Conservation (phyloP, 2,888 invertebrate genomes). For the Platypus cylindrus region DNA sequence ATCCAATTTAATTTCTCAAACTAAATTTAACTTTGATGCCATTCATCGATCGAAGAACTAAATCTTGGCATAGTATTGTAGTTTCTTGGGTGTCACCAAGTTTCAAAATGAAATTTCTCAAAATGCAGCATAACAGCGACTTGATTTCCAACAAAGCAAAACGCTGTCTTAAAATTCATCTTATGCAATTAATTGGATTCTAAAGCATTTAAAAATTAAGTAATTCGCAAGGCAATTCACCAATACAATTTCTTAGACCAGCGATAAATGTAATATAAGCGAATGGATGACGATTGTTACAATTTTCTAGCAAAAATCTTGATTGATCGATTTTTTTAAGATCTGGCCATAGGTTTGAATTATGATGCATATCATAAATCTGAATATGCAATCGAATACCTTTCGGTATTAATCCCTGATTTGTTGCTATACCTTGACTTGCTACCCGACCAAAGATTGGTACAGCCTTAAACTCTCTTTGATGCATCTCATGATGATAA, state of each 20-base stretch:
- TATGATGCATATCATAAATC: constrained; percentile 51
- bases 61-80: constrained; percentile 34
- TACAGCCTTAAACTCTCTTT: constrained; percentile 32
- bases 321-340: constrained; percentile 57
- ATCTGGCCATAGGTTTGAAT: constrained; percentile 49
- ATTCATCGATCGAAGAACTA: constrained; percentile 37
- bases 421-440: constrained; percentile 22
- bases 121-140: constrained; percentile 42
- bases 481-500: constrained; percentile 27
- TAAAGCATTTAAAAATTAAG: background rate
- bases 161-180: constrained; percentile 48
- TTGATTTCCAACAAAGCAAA: constrained; percentile 55
- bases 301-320: constrained; percentile 50
- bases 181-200: too few species aligned
- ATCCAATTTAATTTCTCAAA: background rate
- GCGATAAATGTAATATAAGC: constrained; percentile 56
- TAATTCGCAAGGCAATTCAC: too few species aligned
- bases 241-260: constrained; percentile 56
- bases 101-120: constrained; percentile 40
- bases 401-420: constrained; percentile 35
- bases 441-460: constrained; percentile 28
- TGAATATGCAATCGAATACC: constrained; percentile 41
- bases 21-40: constrained; percentile 32
- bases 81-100: constrained; percentile 38
- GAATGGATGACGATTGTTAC: constrained; percentile 43